These are phyloP conservation scores for Brachyalestes nurse DNA, from an alignment of 2,797 vertebrate genomes.

Conservation along the genomic window DNA sequence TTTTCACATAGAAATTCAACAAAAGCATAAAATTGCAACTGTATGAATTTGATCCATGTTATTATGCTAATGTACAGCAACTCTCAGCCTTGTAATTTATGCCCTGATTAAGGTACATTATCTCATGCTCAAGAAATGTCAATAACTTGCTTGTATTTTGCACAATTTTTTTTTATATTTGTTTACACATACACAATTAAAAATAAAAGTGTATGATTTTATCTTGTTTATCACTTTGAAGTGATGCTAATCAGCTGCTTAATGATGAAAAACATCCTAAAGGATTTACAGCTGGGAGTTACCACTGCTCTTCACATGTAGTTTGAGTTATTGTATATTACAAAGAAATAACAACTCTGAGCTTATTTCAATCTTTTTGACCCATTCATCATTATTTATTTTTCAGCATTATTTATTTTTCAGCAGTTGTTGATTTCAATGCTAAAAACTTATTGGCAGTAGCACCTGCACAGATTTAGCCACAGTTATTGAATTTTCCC, in stretches of 20 bases:
- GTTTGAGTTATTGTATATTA: neutral
- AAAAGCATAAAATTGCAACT: no score
- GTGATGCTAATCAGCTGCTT: neutral
- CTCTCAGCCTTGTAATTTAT: no score
- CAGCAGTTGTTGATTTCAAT: neutral
- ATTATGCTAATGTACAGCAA: no score
- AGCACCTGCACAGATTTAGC: neutral
- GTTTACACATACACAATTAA: no score
- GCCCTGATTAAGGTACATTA: no score
- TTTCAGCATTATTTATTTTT: neutral
- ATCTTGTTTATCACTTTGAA: neutral
- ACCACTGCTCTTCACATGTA: neutral
- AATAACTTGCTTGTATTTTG: no score
- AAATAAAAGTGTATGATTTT: no score
- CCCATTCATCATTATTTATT: neutral
- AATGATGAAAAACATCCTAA: neutral
- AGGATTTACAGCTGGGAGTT: neutral
- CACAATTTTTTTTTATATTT: no score
- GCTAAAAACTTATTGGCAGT: neutral
- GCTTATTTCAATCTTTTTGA: neutral
- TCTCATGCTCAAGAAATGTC: no score
- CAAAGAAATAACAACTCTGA: neutral
- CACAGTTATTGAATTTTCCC: neutral
- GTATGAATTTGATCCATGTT: no score
- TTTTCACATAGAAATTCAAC: no score